These are phyloP conservation scores for Rhincodon typus DNA, from an alignment of 2,797 vertebrate genomes.

Conservation along the genomic window DNA sequence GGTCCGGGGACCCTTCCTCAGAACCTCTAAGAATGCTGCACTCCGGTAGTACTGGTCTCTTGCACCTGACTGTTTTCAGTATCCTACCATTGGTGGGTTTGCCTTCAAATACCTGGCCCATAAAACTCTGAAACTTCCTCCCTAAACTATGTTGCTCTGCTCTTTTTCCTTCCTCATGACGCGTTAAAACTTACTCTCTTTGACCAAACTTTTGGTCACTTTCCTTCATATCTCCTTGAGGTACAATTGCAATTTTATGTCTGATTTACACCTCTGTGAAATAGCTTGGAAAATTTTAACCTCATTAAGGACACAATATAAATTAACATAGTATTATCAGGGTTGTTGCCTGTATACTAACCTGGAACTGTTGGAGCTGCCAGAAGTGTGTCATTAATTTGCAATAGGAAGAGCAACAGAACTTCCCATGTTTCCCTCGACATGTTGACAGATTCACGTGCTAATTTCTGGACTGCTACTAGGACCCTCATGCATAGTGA, in stretches of 20 bases:
- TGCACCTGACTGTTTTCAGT: neutral
- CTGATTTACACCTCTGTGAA: neutral
- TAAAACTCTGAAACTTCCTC: neutral
- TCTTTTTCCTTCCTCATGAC: neutral
- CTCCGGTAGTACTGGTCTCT: neutral
- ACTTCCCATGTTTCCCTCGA: conserved; percentile 88
- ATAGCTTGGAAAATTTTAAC: neutral
- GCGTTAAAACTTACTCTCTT: neutral
- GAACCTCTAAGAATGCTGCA: neutral
- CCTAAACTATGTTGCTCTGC: neutral
- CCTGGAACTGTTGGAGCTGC: conserved; percentile 81
- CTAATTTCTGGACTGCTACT: conserved; percentile 76
- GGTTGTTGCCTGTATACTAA: conserved; percentile 45
- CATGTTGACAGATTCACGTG: conserved; percentile 72
- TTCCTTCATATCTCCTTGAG: neutral
- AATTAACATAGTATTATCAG: neutral
- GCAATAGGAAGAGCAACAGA: conserved; percentile 81
- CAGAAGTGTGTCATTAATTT: conserved; percentile 79
- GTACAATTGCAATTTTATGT: neutral
- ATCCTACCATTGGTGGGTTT: neutral
- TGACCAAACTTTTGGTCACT: neutral
- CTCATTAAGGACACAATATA: neutral
- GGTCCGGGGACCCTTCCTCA: too few relatives aligned
- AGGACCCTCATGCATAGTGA: conserved; percentile 81
- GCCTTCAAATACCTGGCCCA: neutral